Conservation (phyloP, 2,113 vertebrate genomes). For the Phycodurus eques region DNA sequence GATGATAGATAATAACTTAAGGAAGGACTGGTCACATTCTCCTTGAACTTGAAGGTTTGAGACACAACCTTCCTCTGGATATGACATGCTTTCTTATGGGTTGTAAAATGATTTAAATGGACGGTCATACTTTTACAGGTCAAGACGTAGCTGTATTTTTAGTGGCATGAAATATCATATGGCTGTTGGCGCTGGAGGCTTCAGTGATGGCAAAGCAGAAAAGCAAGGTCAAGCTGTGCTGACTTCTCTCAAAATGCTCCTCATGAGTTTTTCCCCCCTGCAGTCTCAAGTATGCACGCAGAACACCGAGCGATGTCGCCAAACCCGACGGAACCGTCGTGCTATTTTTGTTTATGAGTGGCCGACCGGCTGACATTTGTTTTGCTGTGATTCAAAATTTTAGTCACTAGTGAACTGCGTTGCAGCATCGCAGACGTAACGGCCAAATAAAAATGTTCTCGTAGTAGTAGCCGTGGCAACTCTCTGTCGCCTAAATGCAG, state of each 20-base stretch:
- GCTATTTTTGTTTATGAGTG: too few species aligned
- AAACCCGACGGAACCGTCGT: too few species aligned
- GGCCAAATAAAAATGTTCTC: too few species aligned
- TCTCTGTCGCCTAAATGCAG: too few species aligned
- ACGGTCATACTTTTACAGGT: slow-evolving; percentile 7
- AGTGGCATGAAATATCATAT: slow-evolving; percentile 20
- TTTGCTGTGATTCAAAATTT: too few species aligned
- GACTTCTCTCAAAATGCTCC: slow-evolving; percentile 37
- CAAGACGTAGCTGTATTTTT: slow-evolving; percentile 2
- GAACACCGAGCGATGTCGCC: too few species aligned
- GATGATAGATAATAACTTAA: not conserved
- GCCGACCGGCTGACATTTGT: too few species aligned
- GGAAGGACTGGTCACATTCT: slow-evolving; percentile 1
- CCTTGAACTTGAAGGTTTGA: slow-evolving; percentile 1
- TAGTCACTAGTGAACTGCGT: too few species aligned
- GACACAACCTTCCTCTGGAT: not conserved
- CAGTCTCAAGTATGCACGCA: slow-evolving; percentile 11
- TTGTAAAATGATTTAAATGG: not conserved
- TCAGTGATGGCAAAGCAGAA: slow-evolving; percentile 28
- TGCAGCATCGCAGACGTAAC: too few species aligned
- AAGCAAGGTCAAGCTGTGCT: slow-evolving; percentile 44
- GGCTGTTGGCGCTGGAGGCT: slow-evolving; percentile 28
- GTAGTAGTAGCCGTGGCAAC: too few species aligned
- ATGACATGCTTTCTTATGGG: not conserved
- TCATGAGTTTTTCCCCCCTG: slow-evolving; percentile 38